phyloP scores from a whole-genome alignment of 2,797 vertebrate genomes.

The Oryzias sinensis region DNA sequence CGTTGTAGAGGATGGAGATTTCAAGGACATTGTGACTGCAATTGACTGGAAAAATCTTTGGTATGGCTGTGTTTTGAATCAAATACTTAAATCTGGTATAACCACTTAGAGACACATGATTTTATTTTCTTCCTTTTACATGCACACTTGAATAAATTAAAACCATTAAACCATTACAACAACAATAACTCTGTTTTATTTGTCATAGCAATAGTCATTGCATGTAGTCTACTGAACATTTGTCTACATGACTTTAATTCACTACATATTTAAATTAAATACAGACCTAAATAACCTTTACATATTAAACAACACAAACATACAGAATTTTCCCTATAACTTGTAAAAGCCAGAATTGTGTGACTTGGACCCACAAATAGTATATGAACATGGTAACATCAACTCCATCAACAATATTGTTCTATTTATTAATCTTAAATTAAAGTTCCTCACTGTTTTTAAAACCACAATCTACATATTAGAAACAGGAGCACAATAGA shows the following conservation, averaged over 20 bases:
- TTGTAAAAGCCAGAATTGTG: slow-evolving; percentile 4
- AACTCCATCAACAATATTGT: neutral
- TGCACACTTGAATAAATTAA: no score
- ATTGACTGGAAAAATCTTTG: no score
- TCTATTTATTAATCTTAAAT: slow-evolving; percentile 1
- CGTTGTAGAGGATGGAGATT: neutral
- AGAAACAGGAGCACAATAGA: neutral
- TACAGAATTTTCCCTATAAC: slow-evolving; percentile 9
- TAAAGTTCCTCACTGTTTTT: neutral
- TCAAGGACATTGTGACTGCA: no score
- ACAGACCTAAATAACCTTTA: slow-evolving; percentile 12
- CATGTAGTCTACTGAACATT: neutral
- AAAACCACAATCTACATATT: neutral
- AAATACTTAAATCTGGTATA: neutral
- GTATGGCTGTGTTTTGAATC: neutral
- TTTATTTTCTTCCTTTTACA: no score
- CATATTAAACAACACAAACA: slow-evolving; percentile 3
- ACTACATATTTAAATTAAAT: slow-evolving; percentile 13
- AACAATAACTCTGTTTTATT: neutral
- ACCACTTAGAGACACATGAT: no score
- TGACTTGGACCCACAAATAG: neutral
- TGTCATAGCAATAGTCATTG: neutral
- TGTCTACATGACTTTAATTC: slow-evolving; percentile 36
- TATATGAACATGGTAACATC: no score
- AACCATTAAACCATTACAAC: no score